phyloP scores from a whole-genome alignment of 2,113 vertebrate species.

The Abramis brama region DNA sequence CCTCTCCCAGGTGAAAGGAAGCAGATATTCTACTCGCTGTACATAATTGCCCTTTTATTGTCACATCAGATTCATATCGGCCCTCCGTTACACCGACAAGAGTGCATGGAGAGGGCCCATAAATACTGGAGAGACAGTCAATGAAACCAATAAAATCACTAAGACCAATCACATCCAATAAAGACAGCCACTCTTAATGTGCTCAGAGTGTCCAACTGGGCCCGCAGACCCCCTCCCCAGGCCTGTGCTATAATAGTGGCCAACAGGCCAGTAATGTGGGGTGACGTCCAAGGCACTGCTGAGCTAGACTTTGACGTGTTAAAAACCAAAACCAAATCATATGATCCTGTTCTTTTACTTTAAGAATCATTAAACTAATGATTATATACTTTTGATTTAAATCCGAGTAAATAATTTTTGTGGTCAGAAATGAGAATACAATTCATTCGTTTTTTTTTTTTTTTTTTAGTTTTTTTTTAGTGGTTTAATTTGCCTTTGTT shows the following conservation, averaged over 20 bases:
- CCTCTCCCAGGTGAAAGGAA: conserved; percentile 59
- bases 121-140: conserved; percentile 75
- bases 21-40: conserved; percentile 64
- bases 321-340: background rate
- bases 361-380: background rate
- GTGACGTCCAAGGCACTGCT: background rate
- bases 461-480: background rate
- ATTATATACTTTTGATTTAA: background rate
- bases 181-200: conserved; percentile 70
- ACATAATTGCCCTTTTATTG: conserved; percentile 79
- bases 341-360: conserved; percentile 5
- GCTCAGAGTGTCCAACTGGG: conserved; percentile 60
- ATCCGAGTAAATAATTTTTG: background rate
- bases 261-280: background rate
- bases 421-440: background rate
- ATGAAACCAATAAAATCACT: conserved; percentile 76
- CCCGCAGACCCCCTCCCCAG: background rate
- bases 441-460: background rate
- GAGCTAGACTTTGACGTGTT: background rate
- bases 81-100: conserved; percentile 52
- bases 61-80: conserved; percentile 80
- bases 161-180: conserved; percentile 58
- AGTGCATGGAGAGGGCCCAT: conserved; percentile 73
- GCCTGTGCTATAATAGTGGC: conserved; percentile 22
- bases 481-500: background rate